phyloP scores from a whole-genome alignment of 2,888 invertebrate genomes.

The Heliconius ethilla region DNA sequence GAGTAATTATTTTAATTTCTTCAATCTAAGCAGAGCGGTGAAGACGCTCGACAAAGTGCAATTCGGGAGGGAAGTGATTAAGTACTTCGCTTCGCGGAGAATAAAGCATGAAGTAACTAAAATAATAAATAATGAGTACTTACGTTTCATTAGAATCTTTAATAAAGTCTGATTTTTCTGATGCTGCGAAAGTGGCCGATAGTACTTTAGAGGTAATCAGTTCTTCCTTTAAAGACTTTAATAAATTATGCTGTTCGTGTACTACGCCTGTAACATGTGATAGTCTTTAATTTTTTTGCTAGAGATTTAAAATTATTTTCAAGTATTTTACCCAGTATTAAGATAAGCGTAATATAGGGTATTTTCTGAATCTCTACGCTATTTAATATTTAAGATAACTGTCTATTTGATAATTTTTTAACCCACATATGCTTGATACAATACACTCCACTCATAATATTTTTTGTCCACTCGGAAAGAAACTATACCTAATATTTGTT shows the following conservation, averaged over 20 bases:
- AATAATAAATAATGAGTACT: constrained; percentile 14
- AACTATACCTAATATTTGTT: background rate
- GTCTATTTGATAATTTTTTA: background rate
- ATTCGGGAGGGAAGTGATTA: too few species aligned
- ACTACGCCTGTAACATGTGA: constrained; percentile 56
- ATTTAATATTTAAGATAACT: too few species aligned
- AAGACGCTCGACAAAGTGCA: too few species aligned
- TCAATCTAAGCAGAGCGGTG: too few species aligned
- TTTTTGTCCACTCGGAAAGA: too few species aligned
- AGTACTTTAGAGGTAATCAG: constrained; percentile 47
- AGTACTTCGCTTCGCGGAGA: too few species aligned
- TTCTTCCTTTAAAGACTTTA: constrained; percentile 60
- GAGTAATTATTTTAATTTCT: too few species aligned
- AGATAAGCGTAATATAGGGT: too few species aligned
- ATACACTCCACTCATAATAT: background rate
- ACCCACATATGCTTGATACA: background rate
- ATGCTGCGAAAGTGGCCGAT: background rate
- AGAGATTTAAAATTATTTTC: too few species aligned
- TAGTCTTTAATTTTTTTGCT: too few species aligned
- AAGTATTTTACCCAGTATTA: too few species aligned
- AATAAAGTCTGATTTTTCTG: constrained; percentile 8
- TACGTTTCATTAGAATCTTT: constrained; percentile 23
- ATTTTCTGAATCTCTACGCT: background rate
- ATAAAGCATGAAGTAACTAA: background rate
- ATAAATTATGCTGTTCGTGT: constrained; percentile 59